phyloP scores from a whole-genome alignment of 2,113 vertebrate genomes.

The Eira barbara region DNA sequence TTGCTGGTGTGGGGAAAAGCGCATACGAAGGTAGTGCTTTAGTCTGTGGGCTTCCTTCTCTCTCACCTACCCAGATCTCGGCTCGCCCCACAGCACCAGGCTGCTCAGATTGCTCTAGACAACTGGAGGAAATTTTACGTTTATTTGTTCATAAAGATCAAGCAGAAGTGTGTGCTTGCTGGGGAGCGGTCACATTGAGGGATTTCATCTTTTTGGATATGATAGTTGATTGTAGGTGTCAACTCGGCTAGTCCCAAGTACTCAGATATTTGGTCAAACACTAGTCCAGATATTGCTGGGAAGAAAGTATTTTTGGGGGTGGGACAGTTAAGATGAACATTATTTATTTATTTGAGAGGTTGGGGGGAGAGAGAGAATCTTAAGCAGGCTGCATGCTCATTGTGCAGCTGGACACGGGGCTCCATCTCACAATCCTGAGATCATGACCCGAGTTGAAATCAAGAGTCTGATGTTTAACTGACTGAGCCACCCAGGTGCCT shows the following conservation, averaged over 20 bases:
- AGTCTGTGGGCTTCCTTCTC: background rate
- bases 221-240: background rate
- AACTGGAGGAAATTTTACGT: background rate
- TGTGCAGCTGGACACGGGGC: background rate
- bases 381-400: background rate
- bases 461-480: background rate
- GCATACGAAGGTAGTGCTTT: background rate
- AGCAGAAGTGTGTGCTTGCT: background rate
- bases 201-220: background rate
- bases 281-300: background rate
- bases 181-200: background rate
- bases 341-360: background rate
- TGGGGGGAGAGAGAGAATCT: background rate
- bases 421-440: background rate
- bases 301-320: background rate
- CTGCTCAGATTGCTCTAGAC: background rate
- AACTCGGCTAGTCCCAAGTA: background rate
- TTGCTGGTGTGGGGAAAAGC: too few species aligned
- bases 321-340: background rate
- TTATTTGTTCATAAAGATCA: background rate
- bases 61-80: background rate
- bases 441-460: background rate
- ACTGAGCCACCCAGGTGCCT: background rate
- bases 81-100: rapidly evolving
- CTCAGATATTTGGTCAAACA: background rate